Evolutionary conservation across 2,113 vertebrate genomes (phyloP).

Genomic region (Myiagra hebetior): DNA sequence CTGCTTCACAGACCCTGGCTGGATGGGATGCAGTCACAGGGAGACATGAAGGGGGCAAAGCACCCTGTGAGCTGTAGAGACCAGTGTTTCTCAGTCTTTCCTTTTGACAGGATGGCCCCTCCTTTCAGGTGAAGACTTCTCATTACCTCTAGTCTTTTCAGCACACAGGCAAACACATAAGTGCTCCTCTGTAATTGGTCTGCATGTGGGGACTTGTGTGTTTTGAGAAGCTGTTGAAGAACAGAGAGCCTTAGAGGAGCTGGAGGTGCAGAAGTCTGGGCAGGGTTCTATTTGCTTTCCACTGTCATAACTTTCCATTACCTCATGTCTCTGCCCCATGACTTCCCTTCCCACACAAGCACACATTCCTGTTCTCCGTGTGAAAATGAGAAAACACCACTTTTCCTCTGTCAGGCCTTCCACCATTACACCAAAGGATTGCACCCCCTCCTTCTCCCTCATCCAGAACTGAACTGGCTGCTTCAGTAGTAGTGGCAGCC

Average conservation of each 20-base stretch:
- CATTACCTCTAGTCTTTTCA: not conserved
- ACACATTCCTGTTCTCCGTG: rapidly evolving
- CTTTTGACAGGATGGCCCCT: not conserved
- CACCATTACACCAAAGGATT: not conserved
- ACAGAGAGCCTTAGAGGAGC: not conserved
- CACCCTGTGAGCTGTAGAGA: not conserved
- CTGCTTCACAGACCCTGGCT: not conserved
- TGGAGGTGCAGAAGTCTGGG: not conserved
- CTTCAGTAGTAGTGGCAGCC: not conserved
- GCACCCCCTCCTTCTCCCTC: not conserved
- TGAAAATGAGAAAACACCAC: not conserved
- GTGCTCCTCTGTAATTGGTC: not conserved
- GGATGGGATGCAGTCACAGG: not conserved
- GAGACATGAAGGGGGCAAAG: not conserved
- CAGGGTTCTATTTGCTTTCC: not conserved
- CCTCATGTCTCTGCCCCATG: not conserved
- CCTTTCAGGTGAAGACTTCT: not conserved
- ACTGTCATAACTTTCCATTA: not conserved
- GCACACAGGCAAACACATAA: not conserved
- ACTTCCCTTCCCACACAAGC: not conserved
- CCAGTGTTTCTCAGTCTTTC: not conserved
- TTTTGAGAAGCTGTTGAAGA: not conserved
- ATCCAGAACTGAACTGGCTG: not conserved
- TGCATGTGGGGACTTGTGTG: not conserved
- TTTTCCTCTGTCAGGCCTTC: not conserved